Conservation (phyloP, 2,888 invertebrate species). For the Ligdia adustata region DNA sequence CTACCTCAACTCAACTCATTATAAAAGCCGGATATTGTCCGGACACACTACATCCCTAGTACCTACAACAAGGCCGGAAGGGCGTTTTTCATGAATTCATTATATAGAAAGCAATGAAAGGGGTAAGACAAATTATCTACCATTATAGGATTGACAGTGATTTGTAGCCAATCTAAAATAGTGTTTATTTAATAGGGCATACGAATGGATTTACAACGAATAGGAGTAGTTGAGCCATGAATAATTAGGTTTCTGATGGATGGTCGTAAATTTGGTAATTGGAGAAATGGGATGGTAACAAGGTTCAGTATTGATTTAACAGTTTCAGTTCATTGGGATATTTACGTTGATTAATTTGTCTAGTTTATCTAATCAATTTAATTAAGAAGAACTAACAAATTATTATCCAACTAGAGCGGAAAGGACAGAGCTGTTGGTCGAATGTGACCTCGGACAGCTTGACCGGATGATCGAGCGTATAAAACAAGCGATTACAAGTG, state of each 20-base stretch:
- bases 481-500: no score
- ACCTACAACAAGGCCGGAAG: constrained; percentile 27
- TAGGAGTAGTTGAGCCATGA: constrained; percentile 28
- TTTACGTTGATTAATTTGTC: neutral
- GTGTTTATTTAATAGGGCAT: constrained; percentile 36
- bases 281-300: constrained; percentile 14
- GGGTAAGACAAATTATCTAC: constrained; percentile 39
- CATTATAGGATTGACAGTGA: constrained; percentile 40
- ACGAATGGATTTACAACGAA: constrained; percentile 30
- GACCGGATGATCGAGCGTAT: no score
- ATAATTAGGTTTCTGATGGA: constrained; percentile 32
- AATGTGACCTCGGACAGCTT: no score
- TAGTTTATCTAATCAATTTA: no score
- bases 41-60: constrained; percentile 4
- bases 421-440: no score
- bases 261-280: constrained; percentile 23
- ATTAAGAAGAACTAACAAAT: no score
- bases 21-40: constrained; percentile 1
- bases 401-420: no score
- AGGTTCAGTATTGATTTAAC: constrained; percentile 13
- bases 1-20: neutral
- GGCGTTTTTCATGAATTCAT: constrained; percentile 38
- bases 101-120: constrained; percentile 38
- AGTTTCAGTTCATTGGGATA: neutral
- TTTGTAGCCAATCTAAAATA: constrained; percentile 40